phyloP scores from a whole-genome alignment of 23 tunicate species.

The Diplosoma virens region DNA sequence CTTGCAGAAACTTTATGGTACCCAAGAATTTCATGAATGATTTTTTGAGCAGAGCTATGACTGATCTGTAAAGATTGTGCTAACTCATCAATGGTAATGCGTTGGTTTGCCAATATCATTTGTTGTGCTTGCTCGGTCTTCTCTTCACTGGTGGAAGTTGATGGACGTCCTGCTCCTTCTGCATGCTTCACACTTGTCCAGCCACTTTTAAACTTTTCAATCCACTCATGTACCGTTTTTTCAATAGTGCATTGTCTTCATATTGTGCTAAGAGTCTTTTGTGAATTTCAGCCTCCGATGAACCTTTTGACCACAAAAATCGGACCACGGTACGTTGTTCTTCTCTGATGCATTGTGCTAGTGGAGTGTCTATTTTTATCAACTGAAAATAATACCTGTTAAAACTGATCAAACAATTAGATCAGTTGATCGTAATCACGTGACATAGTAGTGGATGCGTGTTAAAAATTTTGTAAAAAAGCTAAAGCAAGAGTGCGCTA shows the following conservation, averaged over 20 bases:
- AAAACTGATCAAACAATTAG: constrained; percentile 4
- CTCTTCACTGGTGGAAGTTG: constrained; percentile 33
- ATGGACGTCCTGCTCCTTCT: too few species aligned
- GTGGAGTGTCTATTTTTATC: constrained; percentile 34
- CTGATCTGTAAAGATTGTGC: constrained; percentile 34
- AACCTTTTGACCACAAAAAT: constrained; percentile 28
- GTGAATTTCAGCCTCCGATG: constrained; percentile 12
- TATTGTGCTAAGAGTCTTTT: neutral
- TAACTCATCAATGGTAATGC: constrained; percentile 34
- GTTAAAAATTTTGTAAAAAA: constrained; percentile 1
- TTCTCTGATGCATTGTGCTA: constrained; percentile 39
- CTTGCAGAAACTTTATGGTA: too few species aligned
- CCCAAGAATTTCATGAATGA: constrained; percentile 33
- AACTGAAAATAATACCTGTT: constrained; percentile 23
- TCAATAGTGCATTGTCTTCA: too few species aligned
- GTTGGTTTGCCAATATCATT: constrained; percentile 37
- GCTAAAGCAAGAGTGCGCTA: too few species aligned
- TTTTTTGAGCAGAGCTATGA: constrained; percentile 32
- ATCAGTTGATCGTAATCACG: constrained; percentile 25
- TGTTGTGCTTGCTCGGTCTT: constrained; percentile 23
- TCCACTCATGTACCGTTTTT: constrained; percentile 46
- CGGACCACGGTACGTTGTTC: constrained; percentile 31
- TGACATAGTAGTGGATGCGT: constrained; percentile 16
- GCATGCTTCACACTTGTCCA: too few species aligned
- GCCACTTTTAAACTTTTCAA: constrained; percentile 26